phyloP scores from a whole-genome alignment of 30 jellyfish, hydroid and myxozoan species.

The Catostylus mosaicus region DNA sequence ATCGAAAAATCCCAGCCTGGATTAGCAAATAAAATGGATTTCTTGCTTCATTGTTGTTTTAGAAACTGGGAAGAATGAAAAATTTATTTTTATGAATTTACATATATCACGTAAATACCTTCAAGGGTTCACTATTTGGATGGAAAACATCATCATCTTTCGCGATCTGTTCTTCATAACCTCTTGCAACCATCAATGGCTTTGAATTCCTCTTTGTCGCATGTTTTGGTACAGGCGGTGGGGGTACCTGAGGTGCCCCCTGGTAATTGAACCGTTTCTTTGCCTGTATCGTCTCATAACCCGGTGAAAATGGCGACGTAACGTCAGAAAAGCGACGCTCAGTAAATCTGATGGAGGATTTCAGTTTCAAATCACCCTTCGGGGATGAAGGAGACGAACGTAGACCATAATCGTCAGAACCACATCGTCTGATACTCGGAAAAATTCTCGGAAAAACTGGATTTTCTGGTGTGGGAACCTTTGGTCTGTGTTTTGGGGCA shows the following conservation, averaged over 20 bases:
- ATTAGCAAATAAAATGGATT: too few relatives aligned
- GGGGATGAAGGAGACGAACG: slow-evolving; percentile 28
- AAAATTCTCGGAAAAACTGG: slow-evolving; percentile 18
- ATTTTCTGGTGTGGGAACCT: slow-evolving; percentile 27
- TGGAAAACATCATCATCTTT: slow-evolving; percentile 31
- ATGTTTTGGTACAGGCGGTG: slow-evolving; percentile 14
- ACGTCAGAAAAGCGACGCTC: slow-evolving; percentile 62
- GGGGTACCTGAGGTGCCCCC: slow-evolving; percentile 8
- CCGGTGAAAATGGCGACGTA: slow-evolving; percentile 43
- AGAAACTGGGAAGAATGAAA: too few relatives aligned
- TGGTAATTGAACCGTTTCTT: slow-evolving; percentile 18
- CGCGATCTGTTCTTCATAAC: slow-evolving; percentile 17
- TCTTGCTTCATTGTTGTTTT: too few relatives aligned
- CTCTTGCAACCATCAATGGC: slow-evolving; percentile 34
- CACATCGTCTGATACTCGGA: slow-evolving; percentile 25
- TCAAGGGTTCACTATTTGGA: background rate
- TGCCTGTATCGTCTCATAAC: slow-evolving; percentile 4
- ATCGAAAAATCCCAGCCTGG: too few relatives aligned
- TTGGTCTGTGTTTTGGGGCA: slow-evolving; percentile 3
- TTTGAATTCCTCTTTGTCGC: background rate
- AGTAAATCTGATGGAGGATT: slow-evolving; percentile 8
- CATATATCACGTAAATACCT: too few relatives aligned
- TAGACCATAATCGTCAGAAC: slow-evolving; percentile 41
- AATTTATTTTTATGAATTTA: too few relatives aligned
- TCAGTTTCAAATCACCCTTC: background rate